phyloP scores from a whole-genome alignment of 2,113 vertebrate genomes.

The Antechinus stuartii region DNA sequence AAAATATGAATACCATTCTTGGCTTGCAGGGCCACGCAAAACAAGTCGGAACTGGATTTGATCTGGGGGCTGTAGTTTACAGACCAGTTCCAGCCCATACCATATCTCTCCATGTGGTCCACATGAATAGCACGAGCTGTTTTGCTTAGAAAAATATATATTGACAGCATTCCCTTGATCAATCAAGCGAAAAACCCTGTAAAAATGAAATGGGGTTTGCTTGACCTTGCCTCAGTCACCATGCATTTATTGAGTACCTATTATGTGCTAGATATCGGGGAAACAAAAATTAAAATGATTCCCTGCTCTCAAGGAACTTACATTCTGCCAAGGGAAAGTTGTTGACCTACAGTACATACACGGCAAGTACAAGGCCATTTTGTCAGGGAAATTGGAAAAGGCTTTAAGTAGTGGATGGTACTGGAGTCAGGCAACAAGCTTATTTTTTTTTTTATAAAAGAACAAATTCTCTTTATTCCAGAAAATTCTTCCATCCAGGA shows the following conservation, averaged over 20 bases:
- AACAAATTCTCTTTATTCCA: background rate
- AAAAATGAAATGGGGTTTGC: background rate
- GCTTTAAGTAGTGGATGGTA: background rate
- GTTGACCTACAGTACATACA: background rate
- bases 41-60: background rate
- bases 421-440: no score
- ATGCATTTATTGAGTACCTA: background rate
- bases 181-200: background rate
- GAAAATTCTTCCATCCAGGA: background rate
- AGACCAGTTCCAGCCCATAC: background rate
- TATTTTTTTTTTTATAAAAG: background rate
- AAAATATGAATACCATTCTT: background rate
- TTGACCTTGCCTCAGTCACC: background rate
- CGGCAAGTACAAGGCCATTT: background rate
- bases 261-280: background rate
- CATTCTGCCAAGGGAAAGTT: background rate
- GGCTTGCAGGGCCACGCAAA: background rate
- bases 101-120: background rate
- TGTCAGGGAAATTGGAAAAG: background rate
- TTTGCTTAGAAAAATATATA: background rate
- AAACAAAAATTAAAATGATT: background rate
- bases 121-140: background rate
- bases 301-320: background rate
- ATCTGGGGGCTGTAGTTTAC: background rate
- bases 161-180: background rate